Evolutionary conservation across 2,113 vertebrate genomes (phyloP).

Genomic region (Isichthys henryi): DNA sequence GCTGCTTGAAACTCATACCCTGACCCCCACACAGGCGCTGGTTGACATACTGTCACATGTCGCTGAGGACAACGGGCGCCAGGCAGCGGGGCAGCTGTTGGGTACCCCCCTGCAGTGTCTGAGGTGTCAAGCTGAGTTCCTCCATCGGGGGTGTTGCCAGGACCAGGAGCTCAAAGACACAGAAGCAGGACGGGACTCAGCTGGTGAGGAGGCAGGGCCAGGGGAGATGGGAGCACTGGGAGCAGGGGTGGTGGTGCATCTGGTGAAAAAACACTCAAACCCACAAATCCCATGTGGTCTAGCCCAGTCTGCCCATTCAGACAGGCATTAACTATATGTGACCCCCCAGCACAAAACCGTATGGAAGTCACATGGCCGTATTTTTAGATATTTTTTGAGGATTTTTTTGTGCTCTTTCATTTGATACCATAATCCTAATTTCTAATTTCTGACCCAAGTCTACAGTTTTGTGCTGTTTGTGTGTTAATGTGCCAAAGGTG

Average conservation of each 20-base stretch:
- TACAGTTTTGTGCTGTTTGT: background rate
- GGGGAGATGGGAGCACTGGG: background rate
- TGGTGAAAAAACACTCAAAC: background rate
- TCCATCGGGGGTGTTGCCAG: constrained; percentile 9
- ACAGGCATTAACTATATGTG: background rate
- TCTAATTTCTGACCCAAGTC: too few species aligned
- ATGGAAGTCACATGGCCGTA: too few species aligned
- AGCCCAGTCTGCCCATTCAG: background rate
- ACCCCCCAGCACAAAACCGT: too few species aligned
- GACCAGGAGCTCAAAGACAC: constrained; percentile 7
- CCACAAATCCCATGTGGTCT: background rate
- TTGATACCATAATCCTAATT: too few species aligned
- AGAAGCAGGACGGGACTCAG: background rate
- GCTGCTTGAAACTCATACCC: background rate
- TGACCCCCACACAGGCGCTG: constrained; percentile 44
- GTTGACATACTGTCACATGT: constrained; percentile 57
- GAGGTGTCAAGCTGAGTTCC: constrained; percentile 72
- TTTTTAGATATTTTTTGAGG: too few species aligned
- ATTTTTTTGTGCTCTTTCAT: too few species aligned
- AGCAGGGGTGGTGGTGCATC: background rate
- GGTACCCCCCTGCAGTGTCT: constrained; percentile 66
- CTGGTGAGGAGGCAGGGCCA: constrained; percentile 27
- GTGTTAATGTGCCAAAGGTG: background rate
- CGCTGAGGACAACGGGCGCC: constrained; percentile 59
- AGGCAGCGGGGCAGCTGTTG: constrained; percentile 30